These are phyloP conservation scores for Barypeithes pellucidus DNA, from an alignment of 2,888 invertebrate genomes.

Conservation along the genomic window DNA sequence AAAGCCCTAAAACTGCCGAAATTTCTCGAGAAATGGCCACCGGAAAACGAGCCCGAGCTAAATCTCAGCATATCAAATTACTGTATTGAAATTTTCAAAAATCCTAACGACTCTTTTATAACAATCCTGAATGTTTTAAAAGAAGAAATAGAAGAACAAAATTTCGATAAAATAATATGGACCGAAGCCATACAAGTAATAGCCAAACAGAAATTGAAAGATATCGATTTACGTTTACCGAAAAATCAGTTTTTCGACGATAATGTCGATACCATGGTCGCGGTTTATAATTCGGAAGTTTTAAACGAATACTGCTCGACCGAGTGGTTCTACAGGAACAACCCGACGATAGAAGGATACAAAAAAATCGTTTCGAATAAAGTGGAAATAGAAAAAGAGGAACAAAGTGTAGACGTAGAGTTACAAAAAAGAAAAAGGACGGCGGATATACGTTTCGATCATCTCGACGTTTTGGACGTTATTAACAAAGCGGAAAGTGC, in stretches of 20 bases:
- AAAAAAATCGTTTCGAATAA: conserved; percentile 67
- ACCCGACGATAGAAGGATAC: conserved; percentile 63
- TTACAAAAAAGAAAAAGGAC: conserved; percentile 38
- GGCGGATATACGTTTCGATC: conserved; percentile 50
- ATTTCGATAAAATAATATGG: conserved; percentile 72
- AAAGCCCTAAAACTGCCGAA: conserved; percentile 74
- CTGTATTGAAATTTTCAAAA: conserved; percentile 71
- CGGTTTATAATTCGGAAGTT: conserved; percentile 75
- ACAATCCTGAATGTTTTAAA: conserved; percentile 70
- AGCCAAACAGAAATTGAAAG: conserved; percentile 73
- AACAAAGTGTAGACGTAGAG: background rate
- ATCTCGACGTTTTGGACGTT: conserved; percentile 40
- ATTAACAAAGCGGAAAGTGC: conserved; percentile 49
- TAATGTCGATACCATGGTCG: conserved; percentile 66
- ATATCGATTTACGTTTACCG: conserved; percentile 66
- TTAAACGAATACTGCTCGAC: conserved; percentile 73
- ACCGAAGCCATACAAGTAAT: conserved; percentile 74
- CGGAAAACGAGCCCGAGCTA: conserved; percentile 69
- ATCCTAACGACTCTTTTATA: conserved; percentile 72
- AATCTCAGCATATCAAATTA: conserved; percentile 72
- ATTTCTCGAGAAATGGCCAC: conserved; percentile 71
- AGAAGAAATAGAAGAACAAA: conserved; percentile 62
- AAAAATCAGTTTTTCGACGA: conserved; percentile 61
- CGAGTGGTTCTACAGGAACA: conserved; percentile 75
- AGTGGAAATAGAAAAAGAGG: conserved; percentile 52